Evolutionary conservation across 2,888 invertebrate species (phyloP).

Genomic region (Dicycla oo): DNA sequence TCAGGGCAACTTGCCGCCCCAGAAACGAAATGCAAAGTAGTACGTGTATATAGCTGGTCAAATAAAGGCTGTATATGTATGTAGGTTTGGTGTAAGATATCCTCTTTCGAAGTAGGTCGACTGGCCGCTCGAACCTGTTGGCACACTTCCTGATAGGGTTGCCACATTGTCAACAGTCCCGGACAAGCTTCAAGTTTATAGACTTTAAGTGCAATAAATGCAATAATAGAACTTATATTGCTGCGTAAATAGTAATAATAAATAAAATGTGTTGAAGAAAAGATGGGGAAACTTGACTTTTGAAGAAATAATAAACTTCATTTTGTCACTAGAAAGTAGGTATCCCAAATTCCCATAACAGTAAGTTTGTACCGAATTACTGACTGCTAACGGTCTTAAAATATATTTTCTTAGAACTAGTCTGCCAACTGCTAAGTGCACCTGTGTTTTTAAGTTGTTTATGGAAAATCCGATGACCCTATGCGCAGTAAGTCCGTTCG

Average conservation of each 20-base stretch:
- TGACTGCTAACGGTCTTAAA: neutral
- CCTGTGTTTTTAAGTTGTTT: neutral
- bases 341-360: neutral
- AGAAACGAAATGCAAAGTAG: slow-evolving; percentile 61
- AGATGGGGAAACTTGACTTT: neutral
- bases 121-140: slow-evolving; percentile 69
- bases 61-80: slow-evolving; percentile 34
- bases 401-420: neutral
- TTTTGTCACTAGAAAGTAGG: neutral
- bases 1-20: slow-evolving; percentile 55
- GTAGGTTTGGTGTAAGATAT: slow-evolving; percentile 51
- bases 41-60: slow-evolving; percentile 19
- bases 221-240: slow-evolving; percentile 1
- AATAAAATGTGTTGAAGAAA: too few species aligned
- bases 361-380: neutral
- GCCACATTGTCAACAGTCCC: slow-evolving; percentile 38
- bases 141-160: slow-evolving; percentile 71
- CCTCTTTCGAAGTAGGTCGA: slow-evolving; percentile 65
- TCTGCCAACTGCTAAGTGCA: neutral
- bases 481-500: slow-evolving; percentile 13
- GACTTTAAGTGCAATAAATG: neutral
- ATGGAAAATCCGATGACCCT: slow-evolving; percentile 42
- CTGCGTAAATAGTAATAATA: neutral
- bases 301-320: neutral
- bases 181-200: slow-evolving; percentile 1